phyloP scores from a whole-genome alignment of 2,113 vertebrate species.

The Phalacrocorax aristotelis region DNA sequence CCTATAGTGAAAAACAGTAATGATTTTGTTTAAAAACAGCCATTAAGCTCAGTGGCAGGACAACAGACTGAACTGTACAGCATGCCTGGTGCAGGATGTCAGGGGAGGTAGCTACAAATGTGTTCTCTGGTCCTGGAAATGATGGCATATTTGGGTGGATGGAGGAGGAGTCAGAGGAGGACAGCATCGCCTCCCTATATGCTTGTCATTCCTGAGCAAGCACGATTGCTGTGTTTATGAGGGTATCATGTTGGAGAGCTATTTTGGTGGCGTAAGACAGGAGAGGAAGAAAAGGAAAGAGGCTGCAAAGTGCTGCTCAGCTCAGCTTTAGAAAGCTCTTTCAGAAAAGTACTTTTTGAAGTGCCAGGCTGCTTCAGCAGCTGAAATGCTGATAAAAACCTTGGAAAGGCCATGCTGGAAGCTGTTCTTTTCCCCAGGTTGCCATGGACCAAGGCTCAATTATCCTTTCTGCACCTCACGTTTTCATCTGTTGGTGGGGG shows the following conservation, averaged over 20 bases:
- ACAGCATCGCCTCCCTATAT: accelerated
- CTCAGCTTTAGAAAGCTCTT: not conserved
- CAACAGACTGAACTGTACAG: not conserved
- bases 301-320: not conserved
- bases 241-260: not conserved
- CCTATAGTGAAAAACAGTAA: not conserved
- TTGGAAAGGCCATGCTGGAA: not conserved
- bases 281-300: not conserved
- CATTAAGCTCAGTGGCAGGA: not conserved
- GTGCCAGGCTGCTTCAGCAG: not conserved
- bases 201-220: not conserved
- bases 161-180: not conserved
- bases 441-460: not conserved
- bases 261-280: not conserved
- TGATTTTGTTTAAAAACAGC: not conserved
- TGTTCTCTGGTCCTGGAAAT: not conserved
- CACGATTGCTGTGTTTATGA: accelerated
- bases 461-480: not conserved
- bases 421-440: not conserved
- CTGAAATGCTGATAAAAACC: not conserved
- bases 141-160: not conserved
- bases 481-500: not conserved
- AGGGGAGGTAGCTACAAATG: not conserved
- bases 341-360: not conserved
- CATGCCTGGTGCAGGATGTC: not conserved